phyloP scores from a whole-genome alignment of 2,888 invertebrate genomes.

The Cheilosia pagana region DNA sequence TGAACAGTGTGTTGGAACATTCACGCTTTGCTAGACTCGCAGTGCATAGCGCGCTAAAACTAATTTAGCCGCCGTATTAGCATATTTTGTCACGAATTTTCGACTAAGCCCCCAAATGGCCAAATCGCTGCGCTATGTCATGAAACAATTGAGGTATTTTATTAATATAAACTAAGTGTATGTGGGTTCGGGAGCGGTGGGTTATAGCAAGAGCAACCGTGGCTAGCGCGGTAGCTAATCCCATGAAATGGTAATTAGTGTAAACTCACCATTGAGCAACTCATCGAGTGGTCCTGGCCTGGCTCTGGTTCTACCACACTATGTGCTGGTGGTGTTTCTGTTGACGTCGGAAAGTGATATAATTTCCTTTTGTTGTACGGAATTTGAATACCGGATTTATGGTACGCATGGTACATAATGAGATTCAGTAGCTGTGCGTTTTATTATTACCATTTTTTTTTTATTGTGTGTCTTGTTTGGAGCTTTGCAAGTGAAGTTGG shows the following conservation, averaged over 20 bases:
- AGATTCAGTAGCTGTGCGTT: slow-evolving; percentile 55
- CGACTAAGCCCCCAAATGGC: slow-evolving; percentile 57
- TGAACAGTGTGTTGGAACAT: slow-evolving; percentile 69
- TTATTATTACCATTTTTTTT: slow-evolving; percentile 4
- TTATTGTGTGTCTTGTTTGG: slow-evolving; percentile 17
- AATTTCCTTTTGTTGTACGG: slow-evolving; percentile 68
- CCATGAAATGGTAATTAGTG: slow-evolving; percentile 73
- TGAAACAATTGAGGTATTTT: slow-evolving; percentile 73
- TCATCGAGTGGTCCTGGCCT: slow-evolving; percentile 66
- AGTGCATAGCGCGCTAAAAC: slow-evolving; percentile 59
- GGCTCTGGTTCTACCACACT: slow-evolving; percentile 5
- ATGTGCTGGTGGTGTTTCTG: slow-evolving; percentile 11
- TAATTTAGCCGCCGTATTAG: slow-evolving; percentile 71
- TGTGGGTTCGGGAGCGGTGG: not conserved
- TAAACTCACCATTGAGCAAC: slow-evolving; percentile 72
- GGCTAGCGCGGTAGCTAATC: slow-evolving; percentile 50
- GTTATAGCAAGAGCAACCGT: slow-evolving; percentile 8
- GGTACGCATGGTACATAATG: slow-evolving; percentile 72
- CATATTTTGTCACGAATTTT: slow-evolving; percentile 75
- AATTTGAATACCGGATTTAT: slow-evolving; percentile 75
- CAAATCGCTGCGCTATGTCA: slow-evolving; percentile 51
- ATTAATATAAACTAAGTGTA: slow-evolving; percentile 44
- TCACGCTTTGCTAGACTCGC: slow-evolving; percentile 70
- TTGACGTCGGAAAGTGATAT: slow-evolving; percentile 65
- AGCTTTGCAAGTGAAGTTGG: slow-evolving; percentile 6